A percentile compares a stretch with the other conserved stretches of the same genome.
phyloP scores from a whole-genome alignment of 1,140 invertebrate genomes.

The Caenorhabditis inopinata region DNA sequence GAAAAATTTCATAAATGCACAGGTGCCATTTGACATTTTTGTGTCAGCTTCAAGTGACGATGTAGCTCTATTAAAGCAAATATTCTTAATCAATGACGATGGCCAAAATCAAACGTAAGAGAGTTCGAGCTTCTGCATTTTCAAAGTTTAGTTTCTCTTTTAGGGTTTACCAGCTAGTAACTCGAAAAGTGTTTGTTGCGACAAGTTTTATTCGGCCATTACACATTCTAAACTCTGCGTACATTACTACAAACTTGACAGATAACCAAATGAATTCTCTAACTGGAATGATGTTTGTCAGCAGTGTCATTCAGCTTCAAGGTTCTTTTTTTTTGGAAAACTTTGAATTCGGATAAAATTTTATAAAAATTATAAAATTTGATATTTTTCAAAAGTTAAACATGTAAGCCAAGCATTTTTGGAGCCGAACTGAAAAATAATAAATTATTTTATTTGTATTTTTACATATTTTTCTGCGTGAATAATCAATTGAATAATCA shows the following conservation, averaged over 20 bases:
- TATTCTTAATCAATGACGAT: neutral
- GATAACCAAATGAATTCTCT: neutral
- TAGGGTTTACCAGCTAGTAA: neutral
- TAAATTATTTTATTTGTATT: too few species aligned
- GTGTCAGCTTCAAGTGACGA: neutral
- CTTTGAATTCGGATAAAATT: neutral
- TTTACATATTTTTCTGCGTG: too few species aligned
- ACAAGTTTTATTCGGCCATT: neutral
- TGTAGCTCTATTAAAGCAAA: neutral
- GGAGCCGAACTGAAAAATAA: too few species aligned
- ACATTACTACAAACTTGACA: neutral
- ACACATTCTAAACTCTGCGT: neutral
- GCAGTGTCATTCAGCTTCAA: neutral
- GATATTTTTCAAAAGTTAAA: too few species aligned
- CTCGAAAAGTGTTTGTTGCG: neutral
- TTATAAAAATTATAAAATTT: too few species aligned
- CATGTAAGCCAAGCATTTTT: too few species aligned
- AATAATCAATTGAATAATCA: too few species aligned
- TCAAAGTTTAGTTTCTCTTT: neutral
- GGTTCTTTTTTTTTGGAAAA: too few species aligned
- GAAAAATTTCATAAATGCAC: neutral
- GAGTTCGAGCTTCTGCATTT: neutral
- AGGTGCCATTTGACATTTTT: neutral
- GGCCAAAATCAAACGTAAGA: neutral
- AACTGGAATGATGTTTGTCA: neutral